phyloP scores from a whole-genome alignment of 2,797 vertebrate species.

The Coregonus sp. region DNA sequence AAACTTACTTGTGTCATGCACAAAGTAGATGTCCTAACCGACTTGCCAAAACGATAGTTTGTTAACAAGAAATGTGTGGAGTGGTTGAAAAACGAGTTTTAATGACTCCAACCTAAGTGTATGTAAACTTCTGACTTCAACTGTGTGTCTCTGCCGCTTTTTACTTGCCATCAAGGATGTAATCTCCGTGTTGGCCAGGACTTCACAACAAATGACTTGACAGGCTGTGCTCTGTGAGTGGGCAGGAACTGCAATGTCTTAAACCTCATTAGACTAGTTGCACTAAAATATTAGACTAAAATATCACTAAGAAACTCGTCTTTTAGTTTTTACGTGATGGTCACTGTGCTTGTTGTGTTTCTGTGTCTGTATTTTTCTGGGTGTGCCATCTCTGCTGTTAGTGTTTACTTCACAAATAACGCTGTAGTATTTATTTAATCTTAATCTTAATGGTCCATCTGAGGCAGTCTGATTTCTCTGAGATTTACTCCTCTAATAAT shows the following conservation, averaged over 20 bases:
- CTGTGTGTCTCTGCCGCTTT: neutral
- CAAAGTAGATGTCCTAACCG: too few relatives aligned
- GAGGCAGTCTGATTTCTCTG: slow-evolving; percentile 6
- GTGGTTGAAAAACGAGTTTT: too few relatives aligned
- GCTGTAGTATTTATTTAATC: neutral
- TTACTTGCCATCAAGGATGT: neutral
- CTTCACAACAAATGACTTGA: neutral
- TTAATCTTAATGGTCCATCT: slow-evolving; percentile 19
- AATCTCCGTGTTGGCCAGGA: neutral
- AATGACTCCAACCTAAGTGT: too few relatives aligned
- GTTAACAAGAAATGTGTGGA: too few relatives aligned
- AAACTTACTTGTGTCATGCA: too few relatives aligned
- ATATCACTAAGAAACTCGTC: too few relatives aligned
- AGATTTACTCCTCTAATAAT: slow-evolving; percentile 25
- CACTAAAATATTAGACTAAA: too few relatives aligned
- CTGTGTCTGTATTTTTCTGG: neutral
- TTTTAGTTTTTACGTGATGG: too few relatives aligned
- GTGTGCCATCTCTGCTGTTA: neutral
- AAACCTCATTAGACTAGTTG: too few relatives aligned
- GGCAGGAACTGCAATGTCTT: neutral
- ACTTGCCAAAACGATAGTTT: too few relatives aligned
- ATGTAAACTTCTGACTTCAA: too few relatives aligned
- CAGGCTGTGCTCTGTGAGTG: neutral
- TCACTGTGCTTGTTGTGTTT: too few relatives aligned
- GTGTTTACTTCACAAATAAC: neutral